A percentile compares a stretch with the other conserved stretches of the same genome.
phyloP scores from a whole-genome alignment of 2,113 vertebrate species.

The Cisticola juncidis region DNA sequence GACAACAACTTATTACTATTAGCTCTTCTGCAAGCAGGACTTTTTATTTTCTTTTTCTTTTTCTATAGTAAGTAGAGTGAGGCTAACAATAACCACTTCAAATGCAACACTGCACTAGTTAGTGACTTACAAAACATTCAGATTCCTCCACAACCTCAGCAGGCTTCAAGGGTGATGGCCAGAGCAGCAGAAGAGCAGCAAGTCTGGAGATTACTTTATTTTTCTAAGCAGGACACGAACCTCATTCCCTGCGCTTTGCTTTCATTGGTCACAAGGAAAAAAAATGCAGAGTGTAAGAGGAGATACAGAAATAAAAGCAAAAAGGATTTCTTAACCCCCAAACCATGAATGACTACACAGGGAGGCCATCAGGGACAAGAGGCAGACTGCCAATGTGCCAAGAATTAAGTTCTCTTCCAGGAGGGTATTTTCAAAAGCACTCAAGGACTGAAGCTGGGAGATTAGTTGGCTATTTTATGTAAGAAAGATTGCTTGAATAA shows the following conservation, averaged over 20 bases:
- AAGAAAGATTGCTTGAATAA: conserved; percentile 32
- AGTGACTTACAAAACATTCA: not conserved
- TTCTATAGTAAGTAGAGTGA: not conserved
- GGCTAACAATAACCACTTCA: not conserved
- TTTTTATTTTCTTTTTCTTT: not conserved
- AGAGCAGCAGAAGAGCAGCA: not conserved
- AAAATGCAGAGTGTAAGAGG: not conserved
- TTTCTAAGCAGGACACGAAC: not conserved
- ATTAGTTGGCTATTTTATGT: conserved; percentile 23
- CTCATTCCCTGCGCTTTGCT: not conserved
- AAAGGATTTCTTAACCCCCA: not conserved
- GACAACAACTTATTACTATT: not conserved
- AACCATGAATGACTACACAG: not conserved
- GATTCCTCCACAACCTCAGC: not conserved
- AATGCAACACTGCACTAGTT: not conserved
- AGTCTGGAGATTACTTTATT: not conserved
- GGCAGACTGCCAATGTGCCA: not conserved
- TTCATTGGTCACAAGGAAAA: not conserved
- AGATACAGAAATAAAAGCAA: not conserved
- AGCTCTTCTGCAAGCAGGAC: not conserved
- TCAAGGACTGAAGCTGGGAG: not conserved
- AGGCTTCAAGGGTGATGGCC: not conserved
- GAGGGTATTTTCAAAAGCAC: not conserved
- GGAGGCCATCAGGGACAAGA: not conserved
- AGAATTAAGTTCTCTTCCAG: not conserved